A percentile compares a stretch with the other conserved stretches of the same genome.
phyloP scores from a whole-genome alignment of 2,888 invertebrate species.

The Fragum sueziense region DNA sequence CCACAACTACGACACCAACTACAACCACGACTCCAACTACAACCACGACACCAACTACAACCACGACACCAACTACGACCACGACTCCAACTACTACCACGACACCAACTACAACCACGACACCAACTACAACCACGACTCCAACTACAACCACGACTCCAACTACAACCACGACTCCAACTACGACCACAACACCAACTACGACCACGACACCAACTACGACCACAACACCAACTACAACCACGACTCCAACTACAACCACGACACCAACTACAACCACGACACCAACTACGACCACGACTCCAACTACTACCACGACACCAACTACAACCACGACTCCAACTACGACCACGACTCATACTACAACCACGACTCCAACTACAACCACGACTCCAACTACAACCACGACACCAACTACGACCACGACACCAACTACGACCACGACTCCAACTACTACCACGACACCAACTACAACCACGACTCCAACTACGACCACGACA shows the following conservation, averaged over 20 bases:
- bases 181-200: background rate
- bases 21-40: no score
- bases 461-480: no score
- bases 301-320: background rate
- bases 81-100: no score
- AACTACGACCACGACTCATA: background rate
- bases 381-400: background rate
- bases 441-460: no score
- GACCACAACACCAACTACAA: background rate
- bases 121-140: background rate
- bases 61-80: no score
- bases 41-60: no score
- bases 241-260: background rate
- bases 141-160: background rate
- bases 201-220: background rate
- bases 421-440: no score
- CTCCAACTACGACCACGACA: background rate
- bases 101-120: background rate
- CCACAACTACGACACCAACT: no score
- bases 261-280: background rate
- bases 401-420: no score
- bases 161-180: background rate
- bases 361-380: background rate
- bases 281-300: background rate
- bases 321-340: background rate